Conservation (phyloP, 2,797 vertebrate species). For the Mycteria americana region DNA sequence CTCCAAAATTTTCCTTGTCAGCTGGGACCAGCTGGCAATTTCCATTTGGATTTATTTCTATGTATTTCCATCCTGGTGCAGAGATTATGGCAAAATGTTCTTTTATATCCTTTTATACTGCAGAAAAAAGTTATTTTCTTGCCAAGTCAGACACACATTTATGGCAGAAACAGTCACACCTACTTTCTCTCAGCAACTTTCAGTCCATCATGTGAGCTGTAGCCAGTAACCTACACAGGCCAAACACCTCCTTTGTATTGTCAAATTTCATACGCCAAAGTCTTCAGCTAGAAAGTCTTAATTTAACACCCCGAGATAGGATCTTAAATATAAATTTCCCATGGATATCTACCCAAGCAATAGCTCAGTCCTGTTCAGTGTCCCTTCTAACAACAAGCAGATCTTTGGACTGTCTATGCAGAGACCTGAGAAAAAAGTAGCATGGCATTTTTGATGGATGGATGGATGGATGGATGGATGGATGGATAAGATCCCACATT, state of each 20-base stretch:
- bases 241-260: conserved; percentile 49
- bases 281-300: conserved; percentile 20
- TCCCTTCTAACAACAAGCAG: not conserved
- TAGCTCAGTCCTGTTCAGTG: not conserved
- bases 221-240: conserved; percentile 36
- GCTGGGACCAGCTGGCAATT: conserved; percentile 21
- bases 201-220: conserved; percentile 30
- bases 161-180: conserved; percentile 39
- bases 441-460: not conserved
- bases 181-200: conserved; percentile 38
- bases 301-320: not conserved
- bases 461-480: not conserved
- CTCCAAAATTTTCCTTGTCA: conserved; percentile 25
- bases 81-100: conserved; percentile 49
- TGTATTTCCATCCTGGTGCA: conserved; percentile 16
- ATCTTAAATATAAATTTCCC: not conserved
- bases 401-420: not conserved
- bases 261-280: not conserved
- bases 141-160: conserved; percentile 43
- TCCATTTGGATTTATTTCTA: conserved; percentile 37
- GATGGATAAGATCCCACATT: not conserved
- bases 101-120: conserved; percentile 31
- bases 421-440: not conserved
- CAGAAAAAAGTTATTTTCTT: conserved; percentile 29
- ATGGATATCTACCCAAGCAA: not conserved